Conservation (phyloP, 2,113 vertebrate species). For the Esox niger region DNA sequence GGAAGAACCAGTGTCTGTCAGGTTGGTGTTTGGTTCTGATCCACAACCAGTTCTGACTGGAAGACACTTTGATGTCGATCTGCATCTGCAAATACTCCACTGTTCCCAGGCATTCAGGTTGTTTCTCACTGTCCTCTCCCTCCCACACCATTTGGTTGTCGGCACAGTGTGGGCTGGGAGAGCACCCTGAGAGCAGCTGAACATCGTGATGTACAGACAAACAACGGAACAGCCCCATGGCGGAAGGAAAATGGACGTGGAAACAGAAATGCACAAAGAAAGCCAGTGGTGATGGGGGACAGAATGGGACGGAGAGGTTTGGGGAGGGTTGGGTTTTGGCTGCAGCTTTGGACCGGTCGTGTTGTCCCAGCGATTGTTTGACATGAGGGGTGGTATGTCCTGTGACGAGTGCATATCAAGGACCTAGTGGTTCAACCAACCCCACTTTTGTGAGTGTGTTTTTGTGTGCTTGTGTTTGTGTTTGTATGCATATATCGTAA, state of each 20-base stretch:
- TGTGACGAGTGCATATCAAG: too few relatives aligned
- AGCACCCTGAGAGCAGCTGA: constrained; percentile 36
- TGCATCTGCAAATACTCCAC: constrained; percentile 1
- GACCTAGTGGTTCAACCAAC: too few relatives aligned
- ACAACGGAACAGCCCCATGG: background rate
- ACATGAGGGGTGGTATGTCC: too few relatives aligned
- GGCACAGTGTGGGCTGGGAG: constrained; percentile 59
- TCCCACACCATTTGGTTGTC: constrained; percentile 59
- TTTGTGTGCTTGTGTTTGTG: background rate
- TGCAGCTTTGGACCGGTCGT: too few relatives aligned
- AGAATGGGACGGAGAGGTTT: background rate
- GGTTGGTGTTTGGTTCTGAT: background rate
- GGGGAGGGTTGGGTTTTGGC: too few relatives aligned
- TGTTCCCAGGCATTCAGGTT: background rate
- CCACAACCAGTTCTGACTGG: background rate
- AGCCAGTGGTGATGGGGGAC: background rate
- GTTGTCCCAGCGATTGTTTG: too few relatives aligned
- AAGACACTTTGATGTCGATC: background rate
- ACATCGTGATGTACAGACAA: background rate
- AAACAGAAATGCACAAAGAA: background rate
- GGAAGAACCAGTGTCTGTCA: background rate
- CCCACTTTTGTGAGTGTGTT: background rate
- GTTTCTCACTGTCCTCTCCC: constrained; percentile 35
- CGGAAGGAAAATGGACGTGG: background rate
- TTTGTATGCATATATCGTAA: too few relatives aligned